Conservation (phyloP, 2,797 vertebrate genomes). For the Dallia pectoralis region DNA sequence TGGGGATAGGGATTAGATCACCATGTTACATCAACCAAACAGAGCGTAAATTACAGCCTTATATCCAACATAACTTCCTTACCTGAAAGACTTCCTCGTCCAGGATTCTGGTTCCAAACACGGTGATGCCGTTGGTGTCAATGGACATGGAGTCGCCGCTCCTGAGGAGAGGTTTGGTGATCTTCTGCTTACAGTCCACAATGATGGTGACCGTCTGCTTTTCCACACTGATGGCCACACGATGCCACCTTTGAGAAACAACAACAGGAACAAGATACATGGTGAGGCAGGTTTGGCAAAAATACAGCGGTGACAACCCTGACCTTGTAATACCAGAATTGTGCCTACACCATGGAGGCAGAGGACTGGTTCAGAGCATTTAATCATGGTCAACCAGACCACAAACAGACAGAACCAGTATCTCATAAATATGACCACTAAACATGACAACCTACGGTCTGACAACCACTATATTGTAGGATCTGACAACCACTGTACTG, state of each 20-base stretch:
- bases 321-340: not conserved
- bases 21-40: not conserved
- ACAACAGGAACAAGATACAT: constrained; percentile 18
- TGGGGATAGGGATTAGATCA: too few relatives aligned
- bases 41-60: not conserved
- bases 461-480: too few relatives aligned
- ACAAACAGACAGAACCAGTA: not conserved
- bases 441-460: not conserved
- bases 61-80: constrained; percentile 37
- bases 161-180: constrained; percentile 85
- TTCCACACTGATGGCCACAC: constrained; percentile 95
- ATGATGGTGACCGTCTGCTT: constrained; percentile 94
- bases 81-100: constrained; percentile 97
- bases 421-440: not conserved
- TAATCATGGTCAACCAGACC: not conserved
- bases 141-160: constrained; percentile 82
- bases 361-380: not conserved
- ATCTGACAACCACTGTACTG: too few relatives aligned
- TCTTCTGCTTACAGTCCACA: constrained; percentile 93
- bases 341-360: not conserved
- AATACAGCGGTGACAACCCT: not conserved
- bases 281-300: not conserved
- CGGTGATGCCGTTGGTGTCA: constrained; percentile 85
- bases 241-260: constrained; percentile 87
- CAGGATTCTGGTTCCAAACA: constrained; percentile 91